A percentile compares a stretch with the other conserved stretches of the same genome.
Conservation (phyloP, 1,140 invertebrate genomes). For the Tribolium castaneum region DNA sequence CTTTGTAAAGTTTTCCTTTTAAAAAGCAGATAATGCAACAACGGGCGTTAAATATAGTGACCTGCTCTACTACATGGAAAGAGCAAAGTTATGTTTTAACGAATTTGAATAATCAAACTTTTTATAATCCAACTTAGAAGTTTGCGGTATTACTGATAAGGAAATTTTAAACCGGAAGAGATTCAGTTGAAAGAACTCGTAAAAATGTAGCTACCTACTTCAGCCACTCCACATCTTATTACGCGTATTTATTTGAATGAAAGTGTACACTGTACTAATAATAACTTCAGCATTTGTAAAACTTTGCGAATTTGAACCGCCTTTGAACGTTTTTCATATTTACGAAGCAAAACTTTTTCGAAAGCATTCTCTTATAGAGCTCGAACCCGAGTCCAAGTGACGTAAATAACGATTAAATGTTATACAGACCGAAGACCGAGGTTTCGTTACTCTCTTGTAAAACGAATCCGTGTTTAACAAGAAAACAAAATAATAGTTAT, state of each 20-base stretch:
- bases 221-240: no score
- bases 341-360: not conserved
- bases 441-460: no score
- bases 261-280: no score
- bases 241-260: no score
- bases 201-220: not conserved
- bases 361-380: not conserved
- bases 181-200: not conserved
- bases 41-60: not conserved
- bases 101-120: constrained; percentile 26
- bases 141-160: not conserved
- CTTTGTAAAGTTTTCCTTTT: not conserved
- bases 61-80: not conserved
- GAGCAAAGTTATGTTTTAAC: constrained; percentile 14
- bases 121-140: constrained; percentile 11
- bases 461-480: no score
- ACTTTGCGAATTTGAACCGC: not conserved
- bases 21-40: not conserved
- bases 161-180: not conserved
- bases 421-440: not conserved
- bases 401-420: constrained; percentile 9
- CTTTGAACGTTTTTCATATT: not conserved
- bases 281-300: not conserved
- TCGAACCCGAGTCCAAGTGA: not conserved
- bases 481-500: no score